Base-by-base conservation (phyloP, 2,113 vertebrate genomes). In the Campylorhamphus procurvoides region DNA sequence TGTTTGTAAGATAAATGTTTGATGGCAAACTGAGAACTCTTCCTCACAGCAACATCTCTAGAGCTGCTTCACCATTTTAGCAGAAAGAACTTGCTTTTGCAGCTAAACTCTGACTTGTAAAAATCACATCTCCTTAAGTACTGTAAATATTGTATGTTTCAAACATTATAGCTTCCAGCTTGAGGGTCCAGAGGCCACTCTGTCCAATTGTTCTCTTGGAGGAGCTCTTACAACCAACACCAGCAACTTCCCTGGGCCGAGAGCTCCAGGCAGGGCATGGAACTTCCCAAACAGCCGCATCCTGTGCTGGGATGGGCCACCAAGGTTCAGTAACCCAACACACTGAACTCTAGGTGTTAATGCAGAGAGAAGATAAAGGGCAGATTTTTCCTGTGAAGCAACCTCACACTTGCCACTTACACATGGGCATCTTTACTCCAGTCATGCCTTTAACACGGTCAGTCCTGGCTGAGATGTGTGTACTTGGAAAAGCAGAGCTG, bases 1-100 rank as follows among this genome's bases (percentile, higher is more conserved):
- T 88, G 68, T 93, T 82, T 74, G 44, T 72, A 83, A 90, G 86
- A 89, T 44, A 87, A 94, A 91, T 84, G 33, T 74, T 94, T 78
- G 52, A 71, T 23, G 42, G 40, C 40, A 76, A 75, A 59, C 47
- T 35, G 72, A 73, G 84, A 94, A 84, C 77, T 68, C 11, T 50
- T 87, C 40, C 23, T 76, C 76, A 55, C 29, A 85, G 74, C 31
- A 75, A 24, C 83, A 87, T 93, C 81, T 74, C 77, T 80, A 79
- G 87, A 93, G 68, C 46, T 92, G 52, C 79, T 92, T 74, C 59
- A 60, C 24, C 52, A 46, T 73, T 80, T 88, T 77, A 96, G 59
- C 66, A 95, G 74, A 82, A 93, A 88, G 81, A 35, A 53, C 8
- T 64, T 62, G 33, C 23, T 94, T 96, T 92, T 68, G 82, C 59